phyloP scores from a whole-genome alignment of 2,888 invertebrate species.

The Lamproptera curius region DNA sequence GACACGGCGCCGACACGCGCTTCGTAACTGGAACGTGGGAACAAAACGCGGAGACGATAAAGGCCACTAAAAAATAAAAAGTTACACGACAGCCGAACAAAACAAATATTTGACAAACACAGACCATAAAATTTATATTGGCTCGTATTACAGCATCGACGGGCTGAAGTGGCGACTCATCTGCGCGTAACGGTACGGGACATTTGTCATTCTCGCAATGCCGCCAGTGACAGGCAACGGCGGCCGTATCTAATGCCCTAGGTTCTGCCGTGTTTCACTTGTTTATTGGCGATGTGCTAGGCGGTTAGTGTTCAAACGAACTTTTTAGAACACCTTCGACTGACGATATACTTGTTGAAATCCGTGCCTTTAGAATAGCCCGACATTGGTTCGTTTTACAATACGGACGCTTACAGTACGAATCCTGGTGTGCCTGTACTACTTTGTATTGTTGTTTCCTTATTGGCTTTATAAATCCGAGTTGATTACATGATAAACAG shows the following conservation, averaged over 20 bases:
- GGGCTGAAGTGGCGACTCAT: slow-evolving; percentile 56
- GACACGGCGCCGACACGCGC: background rate
- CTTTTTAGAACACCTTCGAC: background rate
- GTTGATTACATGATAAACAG: no score
- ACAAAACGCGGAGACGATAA: slow-evolving; percentile 11
- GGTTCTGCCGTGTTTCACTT: slow-evolving; percentile 44
- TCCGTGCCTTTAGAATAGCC: no score
- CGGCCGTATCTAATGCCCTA: slow-evolving; percentile 46
- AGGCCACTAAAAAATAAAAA: slow-evolving; percentile 19
- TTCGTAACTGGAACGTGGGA: slow-evolving; percentile 19
- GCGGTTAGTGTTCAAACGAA: slow-evolving; percentile 27
- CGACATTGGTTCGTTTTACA: no score
- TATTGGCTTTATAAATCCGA: no score
- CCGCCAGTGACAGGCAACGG: slow-evolving; percentile 42
- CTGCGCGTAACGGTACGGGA: slow-evolving; percentile 45
- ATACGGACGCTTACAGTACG: no score
- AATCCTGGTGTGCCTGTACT: no score
- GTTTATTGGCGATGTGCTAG: slow-evolving; percentile 25
- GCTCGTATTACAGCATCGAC: slow-evolving; percentile 23
- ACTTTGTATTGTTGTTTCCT: no score
- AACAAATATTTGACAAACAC: slow-evolving; percentile 22
- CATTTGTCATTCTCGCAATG: slow-evolving; percentile 52
- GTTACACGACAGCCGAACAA: slow-evolving; percentile 20
- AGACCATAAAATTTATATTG: slow-evolving; percentile 20
- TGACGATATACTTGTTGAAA: no score